Evolutionary conservation across 2,888 invertebrate species (phyloP), one percentile per base, ranked within the genome.

Genomic region (Folsomia manolachei): DNA sequence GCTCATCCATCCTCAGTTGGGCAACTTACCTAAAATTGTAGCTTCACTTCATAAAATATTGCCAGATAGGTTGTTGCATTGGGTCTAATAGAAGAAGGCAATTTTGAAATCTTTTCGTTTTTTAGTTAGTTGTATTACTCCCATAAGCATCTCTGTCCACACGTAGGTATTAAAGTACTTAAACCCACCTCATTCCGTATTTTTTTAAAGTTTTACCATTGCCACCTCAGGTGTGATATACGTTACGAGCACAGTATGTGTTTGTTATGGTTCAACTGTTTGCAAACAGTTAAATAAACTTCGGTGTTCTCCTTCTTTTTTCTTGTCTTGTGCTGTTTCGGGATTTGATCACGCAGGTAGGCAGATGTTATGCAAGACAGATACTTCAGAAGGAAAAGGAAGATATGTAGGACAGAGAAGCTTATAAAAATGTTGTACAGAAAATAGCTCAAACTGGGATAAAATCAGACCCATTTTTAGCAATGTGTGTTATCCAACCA

Each of bases 251-350:
- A 21, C 18, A 21, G 65, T 27, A 24, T 66, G 52, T 66, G 65
- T 70, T 72, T 72, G 72, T 76, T 76, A 76, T 76, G 76, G 76
- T 76, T 76, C 76, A 76, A 73, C 74, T 74, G 74, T 74, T 73
- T 70, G 65, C 71, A 72, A 76, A 76, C 76, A 74, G 76, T 76
- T 76, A 76, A 76, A 74, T 74, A 74, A 72, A 74, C 74, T 73
- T 69, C 25, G 25, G 25, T 63, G 21, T 60, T 18, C 56, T 56
- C 56, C 56, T 56, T 56, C 7, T 56, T 56, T 56, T 56, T 56
- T 56, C 56, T 21, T 4, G 4, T 56, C 56, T 21, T 4, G 4
- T 19, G 21, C 18, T 56, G 56, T 19, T 18, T 19, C 21, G 56
- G 18, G 56, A 19, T 21, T 56, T 56, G 56, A 56, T 56, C 56